Conservation (phyloP, 2,113 vertebrate genomes). For the Myocastor coypus region DNA sequence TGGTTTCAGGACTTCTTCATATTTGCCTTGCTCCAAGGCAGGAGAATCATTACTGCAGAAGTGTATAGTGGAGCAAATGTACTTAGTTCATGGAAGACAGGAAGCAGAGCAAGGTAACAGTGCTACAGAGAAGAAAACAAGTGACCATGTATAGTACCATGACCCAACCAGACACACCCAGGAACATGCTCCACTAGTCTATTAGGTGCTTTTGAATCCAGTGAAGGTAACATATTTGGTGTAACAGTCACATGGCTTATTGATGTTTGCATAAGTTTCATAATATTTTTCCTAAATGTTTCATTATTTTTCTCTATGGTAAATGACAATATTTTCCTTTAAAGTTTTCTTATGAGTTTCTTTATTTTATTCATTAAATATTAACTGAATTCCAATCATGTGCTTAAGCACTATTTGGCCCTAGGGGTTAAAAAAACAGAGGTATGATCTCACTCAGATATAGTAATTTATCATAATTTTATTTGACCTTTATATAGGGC, state of each 20-base stretch:
- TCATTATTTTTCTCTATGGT: background rate
- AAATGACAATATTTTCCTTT: background rate
- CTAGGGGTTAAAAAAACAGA: background rate
- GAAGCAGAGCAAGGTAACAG: background rate
- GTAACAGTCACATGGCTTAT: background rate
- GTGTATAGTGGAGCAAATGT: background rate
- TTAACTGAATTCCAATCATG: background rate
- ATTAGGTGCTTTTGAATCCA: background rate
- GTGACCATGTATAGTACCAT: background rate
- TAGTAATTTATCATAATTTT: constrained; percentile 4
- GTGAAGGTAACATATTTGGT: background rate
- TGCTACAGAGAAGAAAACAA: background rate
- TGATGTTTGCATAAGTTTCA: background rate
- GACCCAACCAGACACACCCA: background rate
- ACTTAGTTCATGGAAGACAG: background rate
- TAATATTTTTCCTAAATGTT: constrained; percentile 11
- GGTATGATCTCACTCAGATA: background rate
- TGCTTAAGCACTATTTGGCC: background rate
- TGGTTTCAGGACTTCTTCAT: background rate
- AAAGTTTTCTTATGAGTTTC: constrained; percentile 24
- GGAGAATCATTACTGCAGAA: background rate
- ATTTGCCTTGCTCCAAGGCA: background rate
- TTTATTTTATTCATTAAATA: constrained; percentile 23
- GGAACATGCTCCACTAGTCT: background rate
- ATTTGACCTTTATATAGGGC: background rate